These are phyloP conservation scores for Mesoclemmys tuberculata DNA, from an alignment of 2,113 vertebrate genomes.

Conservation along the genomic window DNA sequence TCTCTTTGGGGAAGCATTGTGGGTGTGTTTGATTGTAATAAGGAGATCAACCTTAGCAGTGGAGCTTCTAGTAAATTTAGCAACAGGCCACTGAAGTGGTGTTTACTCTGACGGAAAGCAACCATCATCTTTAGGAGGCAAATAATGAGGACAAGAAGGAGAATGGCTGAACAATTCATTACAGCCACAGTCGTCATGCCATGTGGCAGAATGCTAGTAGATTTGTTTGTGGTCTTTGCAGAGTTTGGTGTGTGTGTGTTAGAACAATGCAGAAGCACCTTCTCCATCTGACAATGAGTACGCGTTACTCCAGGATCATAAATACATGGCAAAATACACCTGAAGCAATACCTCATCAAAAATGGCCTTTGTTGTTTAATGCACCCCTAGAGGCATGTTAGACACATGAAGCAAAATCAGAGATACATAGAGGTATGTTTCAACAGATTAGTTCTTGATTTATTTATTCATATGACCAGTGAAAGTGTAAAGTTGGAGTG, in stretches of 20 bases:
- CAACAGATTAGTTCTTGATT: background rate
- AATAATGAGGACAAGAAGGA: background rate
- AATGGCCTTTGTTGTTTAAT: background rate
- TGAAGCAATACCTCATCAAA: background rate
- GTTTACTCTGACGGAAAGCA: background rate
- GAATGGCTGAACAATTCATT: background rate
- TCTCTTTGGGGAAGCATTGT: background rate
- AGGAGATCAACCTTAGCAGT: background rate
- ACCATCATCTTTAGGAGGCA: background rate
- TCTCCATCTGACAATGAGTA: background rate
- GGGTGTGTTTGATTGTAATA: background rate
- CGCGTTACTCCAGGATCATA: background rate
- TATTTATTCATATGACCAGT: background rate
- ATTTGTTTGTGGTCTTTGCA: conserved; percentile 18
- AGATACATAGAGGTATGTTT: background rate
- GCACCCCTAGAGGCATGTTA: background rate
- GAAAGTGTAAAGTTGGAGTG: background rate
- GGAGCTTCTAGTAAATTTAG: background rate
- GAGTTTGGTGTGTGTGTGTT: conserved; percentile 47
- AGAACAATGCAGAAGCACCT: conserved; percentile 18
- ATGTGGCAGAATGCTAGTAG: background rate
- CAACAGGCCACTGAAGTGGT: background rate
- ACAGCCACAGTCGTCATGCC: background rate
- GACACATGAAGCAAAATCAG: background rate
- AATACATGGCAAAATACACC: background rate